These are phyloP conservation scores for Micromussa lordhowensis DNA, from an alignment of 92 coral and sea anemone genomes.

Conservation along the genomic window DNA sequence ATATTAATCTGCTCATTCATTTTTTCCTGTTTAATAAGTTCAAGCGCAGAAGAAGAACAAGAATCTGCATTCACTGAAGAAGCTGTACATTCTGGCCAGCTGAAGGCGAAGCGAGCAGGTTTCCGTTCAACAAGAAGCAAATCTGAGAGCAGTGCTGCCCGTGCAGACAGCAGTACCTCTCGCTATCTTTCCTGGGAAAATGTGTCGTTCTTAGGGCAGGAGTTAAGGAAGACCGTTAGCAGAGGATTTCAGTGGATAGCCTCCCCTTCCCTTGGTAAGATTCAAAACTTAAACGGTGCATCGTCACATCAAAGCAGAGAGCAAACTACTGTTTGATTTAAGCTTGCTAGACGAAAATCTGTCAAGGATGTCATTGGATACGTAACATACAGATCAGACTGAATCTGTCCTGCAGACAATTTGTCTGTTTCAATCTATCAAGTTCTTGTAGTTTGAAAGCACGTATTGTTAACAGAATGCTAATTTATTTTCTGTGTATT, in stretches of 20 bases:
- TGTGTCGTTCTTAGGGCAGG: constrained; percentile 84
- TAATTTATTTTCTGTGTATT: not conserved
- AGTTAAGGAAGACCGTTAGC: constrained; percentile 61
- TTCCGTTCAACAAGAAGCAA: constrained; percentile 38
- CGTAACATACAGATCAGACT: too few species aligned
- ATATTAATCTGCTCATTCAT: not conserved
- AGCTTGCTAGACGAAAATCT: not conserved
- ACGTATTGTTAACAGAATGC: not conserved
- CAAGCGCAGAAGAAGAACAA: constrained; percentile 51
- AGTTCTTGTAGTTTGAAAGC: not conserved
- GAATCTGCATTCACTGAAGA: constrained; percentile 40
- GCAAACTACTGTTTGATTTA: not conserved
- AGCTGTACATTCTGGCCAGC: constrained; percentile 8
- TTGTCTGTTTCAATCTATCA: not conserved
- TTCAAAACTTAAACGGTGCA: not conserved
- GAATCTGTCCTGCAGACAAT: not conserved
- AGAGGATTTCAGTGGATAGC: constrained; percentile 77
- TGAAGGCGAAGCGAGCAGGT: constrained; percentile 14
- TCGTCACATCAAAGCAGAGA: not conserved
- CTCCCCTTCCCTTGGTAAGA: constrained; percentile 58
- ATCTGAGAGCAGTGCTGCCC: constrained; percentile 30
- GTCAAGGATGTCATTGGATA: not conserved
- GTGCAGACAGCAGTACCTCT: constrained; percentile 38
- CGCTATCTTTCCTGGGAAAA: constrained; percentile 85
- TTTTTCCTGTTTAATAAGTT: constrained; percentile 21